Conservation (phyloP, 2,113 vertebrate species). For the Leptocoma aspasia region DNA sequence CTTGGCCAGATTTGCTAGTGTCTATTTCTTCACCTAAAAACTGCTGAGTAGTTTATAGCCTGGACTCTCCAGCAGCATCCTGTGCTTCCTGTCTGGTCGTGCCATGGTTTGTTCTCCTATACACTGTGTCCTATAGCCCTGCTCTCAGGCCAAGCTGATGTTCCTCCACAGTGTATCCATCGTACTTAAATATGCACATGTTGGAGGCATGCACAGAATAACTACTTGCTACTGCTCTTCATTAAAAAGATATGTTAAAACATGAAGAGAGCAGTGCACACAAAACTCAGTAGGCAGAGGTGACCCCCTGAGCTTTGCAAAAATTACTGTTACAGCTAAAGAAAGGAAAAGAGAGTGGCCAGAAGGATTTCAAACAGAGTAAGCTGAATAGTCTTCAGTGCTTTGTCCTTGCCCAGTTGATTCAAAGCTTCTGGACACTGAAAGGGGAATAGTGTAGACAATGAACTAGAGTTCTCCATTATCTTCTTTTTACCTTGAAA, state of each 20-base stretch:
- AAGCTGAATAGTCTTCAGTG: background rate
- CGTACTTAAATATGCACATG: background rate
- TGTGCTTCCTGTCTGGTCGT: background rate
- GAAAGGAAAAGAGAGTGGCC: background rate
- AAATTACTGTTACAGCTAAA: background rate
- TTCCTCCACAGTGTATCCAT: background rate
- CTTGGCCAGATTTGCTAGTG: background rate
- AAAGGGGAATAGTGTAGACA: background rate
- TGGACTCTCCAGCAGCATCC: background rate
- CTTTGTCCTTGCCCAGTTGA: background rate
- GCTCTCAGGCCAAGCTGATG: background rate
- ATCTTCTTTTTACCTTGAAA: background rate
- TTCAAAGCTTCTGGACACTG: background rate
- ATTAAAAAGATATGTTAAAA: background rate
- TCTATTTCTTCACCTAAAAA: background rate
- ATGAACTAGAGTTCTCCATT: background rate
- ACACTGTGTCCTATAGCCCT: background rate
- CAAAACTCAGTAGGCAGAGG: background rate
- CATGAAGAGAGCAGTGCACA: fast-evolving
- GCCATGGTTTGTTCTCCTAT: background rate
- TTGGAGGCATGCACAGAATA: background rate
- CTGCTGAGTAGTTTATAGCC: background rate
- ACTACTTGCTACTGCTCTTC: background rate
- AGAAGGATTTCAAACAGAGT: background rate
- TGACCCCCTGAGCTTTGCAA: background rate